These are phyloP conservation scores for Talpa occidentalis DNA, from an alignment of 2,113 vertebrate species.

Conservation along the genomic window DNA sequence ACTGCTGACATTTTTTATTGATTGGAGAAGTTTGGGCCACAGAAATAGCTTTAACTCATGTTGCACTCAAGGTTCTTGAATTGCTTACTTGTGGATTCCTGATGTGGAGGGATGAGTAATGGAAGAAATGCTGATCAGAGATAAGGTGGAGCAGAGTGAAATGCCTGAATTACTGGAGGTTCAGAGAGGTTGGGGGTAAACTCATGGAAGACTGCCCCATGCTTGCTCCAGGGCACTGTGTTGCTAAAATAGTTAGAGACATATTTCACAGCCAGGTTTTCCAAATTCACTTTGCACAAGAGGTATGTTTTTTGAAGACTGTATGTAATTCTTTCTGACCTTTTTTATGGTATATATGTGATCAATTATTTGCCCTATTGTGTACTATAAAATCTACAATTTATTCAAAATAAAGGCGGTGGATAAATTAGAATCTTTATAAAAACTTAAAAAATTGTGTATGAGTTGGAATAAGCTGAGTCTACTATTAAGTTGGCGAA, in stretches of 20 bases:
- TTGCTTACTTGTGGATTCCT: constrained; percentile 60
- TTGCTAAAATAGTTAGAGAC: neutral
- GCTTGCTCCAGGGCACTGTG: neutral
- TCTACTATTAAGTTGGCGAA: neutral
- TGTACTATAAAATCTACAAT: no score
- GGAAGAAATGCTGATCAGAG: constrained; percentile 28
- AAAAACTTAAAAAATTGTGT: constrained; percentile 26
- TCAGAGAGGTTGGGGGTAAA: neutral
- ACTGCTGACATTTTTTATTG: constrained; percentile 55
- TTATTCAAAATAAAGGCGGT: no score
- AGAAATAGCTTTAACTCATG: constrained; percentile 46
- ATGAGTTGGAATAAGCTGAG: neutral
- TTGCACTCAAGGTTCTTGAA: constrained; percentile 43
- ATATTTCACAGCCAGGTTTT: neutral
- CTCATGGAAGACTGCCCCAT: neutral
- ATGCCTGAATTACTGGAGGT: neutral
- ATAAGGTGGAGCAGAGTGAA: neutral
- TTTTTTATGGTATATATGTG: no score
- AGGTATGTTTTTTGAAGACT: neutral
- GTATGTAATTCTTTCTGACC: no score
- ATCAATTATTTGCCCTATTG: no score
- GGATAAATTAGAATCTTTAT: constrained; percentile 11
- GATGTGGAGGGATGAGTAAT: constrained; percentile 18
- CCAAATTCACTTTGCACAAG: neutral
- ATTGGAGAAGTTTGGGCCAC: constrained; percentile 39